Evolutionary conservation across 2,113 vertebrate species (phyloP).

Genomic region (Leptodactylus fuscus): DNA sequence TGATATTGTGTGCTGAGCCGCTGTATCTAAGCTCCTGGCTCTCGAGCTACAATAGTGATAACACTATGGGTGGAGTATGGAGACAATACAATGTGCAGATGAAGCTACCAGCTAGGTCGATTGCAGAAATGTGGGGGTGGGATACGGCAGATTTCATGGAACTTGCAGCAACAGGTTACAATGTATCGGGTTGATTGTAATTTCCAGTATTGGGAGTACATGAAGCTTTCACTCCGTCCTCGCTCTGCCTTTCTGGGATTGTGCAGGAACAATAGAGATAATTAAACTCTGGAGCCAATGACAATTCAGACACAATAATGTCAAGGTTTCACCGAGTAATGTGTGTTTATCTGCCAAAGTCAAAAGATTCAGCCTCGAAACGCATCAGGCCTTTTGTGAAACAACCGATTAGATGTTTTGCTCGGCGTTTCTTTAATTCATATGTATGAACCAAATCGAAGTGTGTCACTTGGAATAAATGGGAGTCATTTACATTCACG

Average conservation of each 20-base stretch:
- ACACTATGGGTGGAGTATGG: no score
- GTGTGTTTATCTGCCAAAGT: conserved; percentile 69
- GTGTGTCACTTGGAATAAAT: conserved; percentile 26
- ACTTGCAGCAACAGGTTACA: no score
- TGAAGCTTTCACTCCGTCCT: neutral
- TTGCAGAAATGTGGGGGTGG: no score
- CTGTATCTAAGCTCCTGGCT: no score
- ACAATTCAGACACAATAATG: conserved; percentile 67
- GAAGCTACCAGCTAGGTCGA: no score
- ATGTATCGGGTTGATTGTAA: neutral
- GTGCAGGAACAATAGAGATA: conserved; percentile 57
- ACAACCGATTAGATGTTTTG: neutral
- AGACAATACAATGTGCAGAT: no score
- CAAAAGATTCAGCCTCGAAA: conserved; percentile 66
- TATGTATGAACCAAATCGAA: conserved; percentile 17
- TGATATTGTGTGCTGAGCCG: no score
- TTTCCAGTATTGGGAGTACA: no score
- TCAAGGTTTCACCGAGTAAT: conserved; percentile 70
- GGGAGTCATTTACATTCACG: neutral
- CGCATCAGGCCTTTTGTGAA: conserved; percentile 57
- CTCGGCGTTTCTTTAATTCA: conserved; percentile 23
- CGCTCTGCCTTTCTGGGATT: neutral
- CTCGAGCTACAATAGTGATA: no score
- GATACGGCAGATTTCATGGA: no score
- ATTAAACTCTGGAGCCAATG: conserved; percentile 72